A percentile compares a stretch with the other conserved stretches of the same genome.
Evolutionary conservation across 2,113 vertebrate species (phyloP).

Genomic region (Oreochromis spilurus): DNA sequence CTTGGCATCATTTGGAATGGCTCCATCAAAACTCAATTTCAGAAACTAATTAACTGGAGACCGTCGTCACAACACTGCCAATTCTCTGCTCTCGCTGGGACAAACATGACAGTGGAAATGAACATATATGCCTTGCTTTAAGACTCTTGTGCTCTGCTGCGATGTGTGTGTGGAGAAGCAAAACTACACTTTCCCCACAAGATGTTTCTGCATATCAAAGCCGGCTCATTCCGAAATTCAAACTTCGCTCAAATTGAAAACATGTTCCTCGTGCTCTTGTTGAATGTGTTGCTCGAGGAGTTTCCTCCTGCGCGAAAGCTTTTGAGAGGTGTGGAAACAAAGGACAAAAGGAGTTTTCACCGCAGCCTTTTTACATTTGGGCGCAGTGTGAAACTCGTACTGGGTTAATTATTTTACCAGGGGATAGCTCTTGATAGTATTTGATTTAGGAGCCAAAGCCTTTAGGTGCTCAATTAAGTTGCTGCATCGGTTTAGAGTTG

Average conservation of each 20-base stretch:
- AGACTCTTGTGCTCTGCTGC: conserved; percentile 3
- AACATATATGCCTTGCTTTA: conserved; percentile 47
- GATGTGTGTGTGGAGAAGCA: not conserved
- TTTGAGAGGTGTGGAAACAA: conserved; percentile 22
- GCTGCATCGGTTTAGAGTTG: conserved; percentile 93
- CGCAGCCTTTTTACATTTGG: conserved; percentile 18
- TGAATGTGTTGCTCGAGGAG: not conserved
- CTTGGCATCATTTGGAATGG: conserved; percentile 96
- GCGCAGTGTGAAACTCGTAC: conserved; percentile 23
- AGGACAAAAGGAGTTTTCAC: not conserved
- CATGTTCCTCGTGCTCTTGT: not conserved
- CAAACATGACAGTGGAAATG: conserved; percentile 38
- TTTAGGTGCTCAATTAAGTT: conserved; percentile 98
- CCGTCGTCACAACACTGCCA: conserved; percentile 83
- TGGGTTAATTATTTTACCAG: conserved; percentile 91
- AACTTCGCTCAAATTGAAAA: not conserved
- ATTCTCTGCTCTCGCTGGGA: conserved; percentile 59
- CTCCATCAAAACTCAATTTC: conserved; percentile 99
- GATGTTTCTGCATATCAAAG: not conserved
- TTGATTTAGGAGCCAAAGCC: conserved; percentile 95
- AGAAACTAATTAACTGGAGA: conserved; percentile 99
- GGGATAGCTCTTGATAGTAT: conserved; percentile 86
- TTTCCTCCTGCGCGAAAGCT: conserved; percentile 1
- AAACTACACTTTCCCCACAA: not conserved
- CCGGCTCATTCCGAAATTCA: not conserved